Conservation (phyloP, 1,140 invertebrate genomes). For the Orius laevigatus region DNA sequence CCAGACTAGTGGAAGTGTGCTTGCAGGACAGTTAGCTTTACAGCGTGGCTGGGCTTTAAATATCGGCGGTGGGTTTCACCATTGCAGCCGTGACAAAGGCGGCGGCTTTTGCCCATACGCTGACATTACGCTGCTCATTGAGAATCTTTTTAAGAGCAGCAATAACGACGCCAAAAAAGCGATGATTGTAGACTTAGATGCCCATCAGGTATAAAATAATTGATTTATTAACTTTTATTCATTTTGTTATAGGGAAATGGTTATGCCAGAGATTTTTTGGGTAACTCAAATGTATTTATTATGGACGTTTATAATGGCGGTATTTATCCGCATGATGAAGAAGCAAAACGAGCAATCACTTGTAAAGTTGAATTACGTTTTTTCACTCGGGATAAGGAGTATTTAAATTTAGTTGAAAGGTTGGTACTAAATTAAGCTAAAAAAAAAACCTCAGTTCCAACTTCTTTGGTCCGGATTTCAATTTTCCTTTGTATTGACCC, state of each 20-base stretch:
- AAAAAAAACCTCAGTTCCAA: background rate
- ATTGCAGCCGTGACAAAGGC: conserved; percentile 52
- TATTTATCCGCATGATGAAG: conserved; percentile 64
- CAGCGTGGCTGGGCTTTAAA: conserved; percentile 76
- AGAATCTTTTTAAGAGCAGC: conserved; percentile 43
- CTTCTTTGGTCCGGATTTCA: no score
- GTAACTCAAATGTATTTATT: conserved; percentile 58
- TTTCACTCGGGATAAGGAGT: conserved; percentile 50
- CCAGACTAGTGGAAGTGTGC: conserved; percentile 66
- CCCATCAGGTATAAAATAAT: conserved; percentile 60
- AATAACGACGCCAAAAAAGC: conserved; percentile 38
- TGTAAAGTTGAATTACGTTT: conserved; percentile 49
- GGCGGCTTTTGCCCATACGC: conserved; percentile 82
- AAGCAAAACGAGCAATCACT: conserved; percentile 57
- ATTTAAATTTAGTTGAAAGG: conserved; percentile 48
- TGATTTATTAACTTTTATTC: no score
- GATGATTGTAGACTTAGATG: conserved; percentile 81
- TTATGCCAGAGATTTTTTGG: conserved; percentile 61
- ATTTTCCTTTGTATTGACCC: background rate
- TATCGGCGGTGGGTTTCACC: conserved; percentile 78
- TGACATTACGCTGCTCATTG: conserved; percentile 63
- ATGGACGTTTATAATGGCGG: conserved; percentile 70
- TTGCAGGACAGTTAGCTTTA: conserved; percentile 62
- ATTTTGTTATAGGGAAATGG: conserved; percentile 54
- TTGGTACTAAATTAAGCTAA: conserved; percentile 23